These are phyloP conservation scores for Chrysotoxum bicinctum DNA, from an alignment of 2,888 invertebrate genomes.

Conservation along the genomic window DNA sequence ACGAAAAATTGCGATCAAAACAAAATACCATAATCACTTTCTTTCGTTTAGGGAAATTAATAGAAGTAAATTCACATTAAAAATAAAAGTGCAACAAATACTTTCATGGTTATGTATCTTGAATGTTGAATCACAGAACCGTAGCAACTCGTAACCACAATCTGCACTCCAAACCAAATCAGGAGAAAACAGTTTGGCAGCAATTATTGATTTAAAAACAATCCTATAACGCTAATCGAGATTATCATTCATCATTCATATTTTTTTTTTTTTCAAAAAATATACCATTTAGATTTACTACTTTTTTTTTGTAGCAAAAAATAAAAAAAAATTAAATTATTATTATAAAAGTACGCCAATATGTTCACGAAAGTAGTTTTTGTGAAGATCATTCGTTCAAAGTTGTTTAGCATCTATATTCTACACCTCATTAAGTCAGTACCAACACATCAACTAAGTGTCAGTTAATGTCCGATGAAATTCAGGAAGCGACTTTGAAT, in stretches of 20 bases:
- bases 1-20: not conserved
- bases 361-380: not conserved
- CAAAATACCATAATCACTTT: constrained; percentile 43
- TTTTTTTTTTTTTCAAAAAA: no score
- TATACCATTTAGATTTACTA: not conserved
- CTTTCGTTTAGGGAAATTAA: constrained; percentile 57
- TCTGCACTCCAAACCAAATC: constrained; percentile 12
- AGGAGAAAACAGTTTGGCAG: constrained; percentile 1
- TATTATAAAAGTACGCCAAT: not conserved
- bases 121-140: constrained; percentile 53
- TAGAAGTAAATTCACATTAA: constrained; percentile 31
- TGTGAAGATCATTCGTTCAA: constrained; percentile 5
- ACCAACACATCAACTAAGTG: not conserved
- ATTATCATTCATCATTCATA: not conserved
- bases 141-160: constrained; percentile 44
- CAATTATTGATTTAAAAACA: constrained; percentile 11
- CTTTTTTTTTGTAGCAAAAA: not conserved
- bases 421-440: constrained; percentile 26
- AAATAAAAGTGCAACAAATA: constrained; percentile 29
- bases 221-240: not conserved
- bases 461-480: constrained; percentile 30
- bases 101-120: constrained; percentile 32
- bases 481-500: constrained; percentile 36
- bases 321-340: not conserved
- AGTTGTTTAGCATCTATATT: not conserved